A percentile compares a stretch with the other conserved stretches of the same genome.
Conservation (phyloP, 2,888 invertebrate genomes). For the Lasiommata megera region DNA sequence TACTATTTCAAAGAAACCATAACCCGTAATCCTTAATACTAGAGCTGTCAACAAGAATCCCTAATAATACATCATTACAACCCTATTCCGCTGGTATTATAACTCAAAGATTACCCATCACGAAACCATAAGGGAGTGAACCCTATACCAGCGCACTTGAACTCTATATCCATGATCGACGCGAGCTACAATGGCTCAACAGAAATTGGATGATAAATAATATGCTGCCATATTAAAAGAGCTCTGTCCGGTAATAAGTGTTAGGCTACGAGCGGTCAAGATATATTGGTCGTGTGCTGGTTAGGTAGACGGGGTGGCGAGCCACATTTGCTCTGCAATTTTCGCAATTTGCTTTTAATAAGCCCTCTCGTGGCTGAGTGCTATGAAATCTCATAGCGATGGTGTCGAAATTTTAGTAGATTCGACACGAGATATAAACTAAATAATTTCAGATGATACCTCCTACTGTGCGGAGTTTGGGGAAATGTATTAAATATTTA, state of each 20-base stretch:
- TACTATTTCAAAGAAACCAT: slow-evolving; percentile 34
- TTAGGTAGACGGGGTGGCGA: slow-evolving; percentile 56
- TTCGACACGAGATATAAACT: slow-evolving; percentile 23
- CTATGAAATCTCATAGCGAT: slow-evolving; percentile 58
- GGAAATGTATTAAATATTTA: background rate
- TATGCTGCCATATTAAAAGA: slow-evolving; percentile 39
- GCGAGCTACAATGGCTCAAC: slow-evolving; percentile 40
- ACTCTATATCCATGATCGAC: slow-evolving; percentile 26
- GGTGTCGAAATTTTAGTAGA: slow-evolving; percentile 29
- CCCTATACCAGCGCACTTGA: slow-evolving; percentile 36
- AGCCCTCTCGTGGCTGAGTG: slow-evolving; percentile 64
- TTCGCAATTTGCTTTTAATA: slow-evolving; percentile 80
- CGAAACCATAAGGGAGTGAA: slow-evolving; percentile 50
- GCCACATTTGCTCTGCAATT: slow-evolving; percentile 79
- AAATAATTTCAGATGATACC: slow-evolving; percentile 14
- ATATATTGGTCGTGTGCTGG: slow-evolving; percentile 55
- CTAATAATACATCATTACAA: slow-evolving; percentile 69
- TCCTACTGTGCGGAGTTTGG: background rate
- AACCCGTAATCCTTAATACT: slow-evolving; percentile 46
- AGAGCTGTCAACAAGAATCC: slow-evolving; percentile 65
- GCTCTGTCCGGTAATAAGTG: slow-evolving; percentile 29
- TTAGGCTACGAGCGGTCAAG: slow-evolving; percentile 38
- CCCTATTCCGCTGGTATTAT: slow-evolving; percentile 61
- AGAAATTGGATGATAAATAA: slow-evolving; percentile 38
- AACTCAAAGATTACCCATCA: slow-evolving; percentile 73